Conservation (phyloP, 2,113 vertebrate genomes). For the Melanerpes formicivorus region DNA sequence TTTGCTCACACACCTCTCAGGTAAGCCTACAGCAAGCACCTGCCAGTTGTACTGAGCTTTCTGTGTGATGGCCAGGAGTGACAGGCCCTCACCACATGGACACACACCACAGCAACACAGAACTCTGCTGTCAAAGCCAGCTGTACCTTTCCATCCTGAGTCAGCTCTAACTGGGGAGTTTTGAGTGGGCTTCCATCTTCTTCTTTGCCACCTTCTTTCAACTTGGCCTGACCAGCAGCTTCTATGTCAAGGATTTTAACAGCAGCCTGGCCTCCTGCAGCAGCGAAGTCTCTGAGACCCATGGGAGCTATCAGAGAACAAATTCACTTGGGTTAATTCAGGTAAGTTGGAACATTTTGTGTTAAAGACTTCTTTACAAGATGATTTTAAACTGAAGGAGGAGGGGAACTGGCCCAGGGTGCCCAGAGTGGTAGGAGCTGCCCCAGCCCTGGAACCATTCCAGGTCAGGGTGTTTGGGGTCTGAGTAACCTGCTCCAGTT, state of each 20-base stretch:
- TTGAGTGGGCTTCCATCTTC: constrained; percentile 66
- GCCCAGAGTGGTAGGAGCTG: no score
- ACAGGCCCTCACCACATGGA: neutral
- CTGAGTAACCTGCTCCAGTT: no score
- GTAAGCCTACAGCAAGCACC: neutral
- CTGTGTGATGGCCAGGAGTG: neutral
- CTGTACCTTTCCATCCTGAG: constrained; percentile 82
- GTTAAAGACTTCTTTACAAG: neutral
- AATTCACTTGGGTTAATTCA: neutral
- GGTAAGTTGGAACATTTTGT: neutral
- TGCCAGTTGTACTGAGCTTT: neutral
- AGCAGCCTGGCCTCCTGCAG: neutral
- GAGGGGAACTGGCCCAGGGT: no score
- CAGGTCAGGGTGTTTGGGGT: no score
- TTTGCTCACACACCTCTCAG: neutral
- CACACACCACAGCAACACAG: neutral
- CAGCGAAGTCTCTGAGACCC: constrained; percentile 72
- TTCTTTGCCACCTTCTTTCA: constrained; percentile 67
- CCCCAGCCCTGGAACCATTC: no score
- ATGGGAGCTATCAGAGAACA: constrained; percentile 78
- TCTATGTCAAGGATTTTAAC: constrained; percentile 58
- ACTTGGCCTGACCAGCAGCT: constrained; percentile 9
- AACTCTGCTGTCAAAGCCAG: neutral
- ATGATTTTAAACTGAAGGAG: neutral
- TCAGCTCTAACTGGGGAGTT: constrained; percentile 65